Conservation (phyloP, 2,797 vertebrate species). For the Xenopus petersii region DNA sequence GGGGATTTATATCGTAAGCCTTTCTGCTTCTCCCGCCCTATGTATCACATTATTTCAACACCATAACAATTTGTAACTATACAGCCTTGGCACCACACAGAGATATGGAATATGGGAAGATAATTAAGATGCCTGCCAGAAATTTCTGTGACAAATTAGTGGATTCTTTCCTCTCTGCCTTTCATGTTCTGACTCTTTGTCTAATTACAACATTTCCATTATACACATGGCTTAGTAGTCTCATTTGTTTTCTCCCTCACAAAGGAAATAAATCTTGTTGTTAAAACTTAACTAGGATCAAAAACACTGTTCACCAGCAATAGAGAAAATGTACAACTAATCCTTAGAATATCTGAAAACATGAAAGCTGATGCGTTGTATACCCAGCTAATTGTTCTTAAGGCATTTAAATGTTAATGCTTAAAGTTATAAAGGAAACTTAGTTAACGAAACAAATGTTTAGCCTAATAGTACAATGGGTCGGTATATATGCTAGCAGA, state of each 20-base stretch:
- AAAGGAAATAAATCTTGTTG: conserved; percentile 39
- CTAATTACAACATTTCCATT: conserved; percentile 54
- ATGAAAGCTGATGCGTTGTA: not conserved
- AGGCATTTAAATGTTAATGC: no score
- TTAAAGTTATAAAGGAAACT: no score
- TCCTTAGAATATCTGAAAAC: not conserved
- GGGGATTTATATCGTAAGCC: conserved; percentile 17
- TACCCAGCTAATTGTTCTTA: not conserved
- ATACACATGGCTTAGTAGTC: conserved; percentile 43
- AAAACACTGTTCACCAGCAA: conserved; percentile 2
- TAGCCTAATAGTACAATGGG: no score
- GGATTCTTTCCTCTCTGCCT: conserved; percentile 42
- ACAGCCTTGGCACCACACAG: conserved; percentile 21
- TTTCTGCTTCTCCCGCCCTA: not conserved
- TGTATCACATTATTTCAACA: conserved; percentile 20
- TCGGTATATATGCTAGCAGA: no score
- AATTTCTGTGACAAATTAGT: conserved; percentile 51
- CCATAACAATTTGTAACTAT: conserved; percentile 21
- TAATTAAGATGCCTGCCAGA: conserved; percentile 56
- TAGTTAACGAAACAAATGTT: no score
- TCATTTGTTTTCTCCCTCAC: conserved; percentile 37
- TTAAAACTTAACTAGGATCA: not conserved
- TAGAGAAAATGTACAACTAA: not conserved
- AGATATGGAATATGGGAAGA: conserved; percentile 42
- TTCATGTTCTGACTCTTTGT: conserved; percentile 42